Evolutionary conservation across 2,888 invertebrate species (phyloP).

Genomic region (Hyposoter dolosus): DNA sequence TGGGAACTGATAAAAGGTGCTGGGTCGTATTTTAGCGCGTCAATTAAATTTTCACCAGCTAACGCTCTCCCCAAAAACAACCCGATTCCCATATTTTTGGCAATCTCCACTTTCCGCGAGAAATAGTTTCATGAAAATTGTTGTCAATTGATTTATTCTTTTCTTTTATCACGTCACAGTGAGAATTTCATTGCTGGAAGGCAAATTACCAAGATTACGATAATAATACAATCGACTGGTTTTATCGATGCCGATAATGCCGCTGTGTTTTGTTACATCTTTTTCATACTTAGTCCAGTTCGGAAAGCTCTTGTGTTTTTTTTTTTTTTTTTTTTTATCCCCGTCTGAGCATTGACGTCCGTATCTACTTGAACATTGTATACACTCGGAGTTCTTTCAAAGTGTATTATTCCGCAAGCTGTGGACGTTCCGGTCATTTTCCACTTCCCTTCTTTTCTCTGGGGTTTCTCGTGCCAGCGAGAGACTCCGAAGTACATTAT

Average conservation of each 20-base stretch:
- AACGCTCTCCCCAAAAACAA: no score
- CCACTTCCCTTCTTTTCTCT: constrained; percentile 46
- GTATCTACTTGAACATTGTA: constrained; percentile 34
- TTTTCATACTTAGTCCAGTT: background rate
- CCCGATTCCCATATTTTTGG: background rate
- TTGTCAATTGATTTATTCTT: background rate
- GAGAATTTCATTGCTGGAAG: background rate
- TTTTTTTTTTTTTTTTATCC: constrained; percentile 17
- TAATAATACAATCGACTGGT: background rate
- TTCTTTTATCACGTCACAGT: background rate
- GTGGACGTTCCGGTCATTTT: constrained; percentile 59
- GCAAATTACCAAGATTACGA: background rate
- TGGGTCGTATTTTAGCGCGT: no score
- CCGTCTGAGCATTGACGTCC: constrained; percentile 32
- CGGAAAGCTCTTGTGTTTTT: background rate
- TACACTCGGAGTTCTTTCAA: constrained; percentile 28
- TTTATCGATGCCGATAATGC: background rate
- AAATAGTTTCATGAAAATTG: background rate
- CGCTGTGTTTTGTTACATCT: background rate
- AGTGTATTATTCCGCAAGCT: constrained; percentile 51
- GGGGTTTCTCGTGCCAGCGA: constrained; percentile 51
- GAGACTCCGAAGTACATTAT: constrained; percentile 45
- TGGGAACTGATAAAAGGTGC: no score
- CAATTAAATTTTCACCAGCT: no score
- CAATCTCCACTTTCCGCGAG: background rate